Conservation (phyloP, 2,797 vertebrate species). For the Alouatta caraya region DNA sequence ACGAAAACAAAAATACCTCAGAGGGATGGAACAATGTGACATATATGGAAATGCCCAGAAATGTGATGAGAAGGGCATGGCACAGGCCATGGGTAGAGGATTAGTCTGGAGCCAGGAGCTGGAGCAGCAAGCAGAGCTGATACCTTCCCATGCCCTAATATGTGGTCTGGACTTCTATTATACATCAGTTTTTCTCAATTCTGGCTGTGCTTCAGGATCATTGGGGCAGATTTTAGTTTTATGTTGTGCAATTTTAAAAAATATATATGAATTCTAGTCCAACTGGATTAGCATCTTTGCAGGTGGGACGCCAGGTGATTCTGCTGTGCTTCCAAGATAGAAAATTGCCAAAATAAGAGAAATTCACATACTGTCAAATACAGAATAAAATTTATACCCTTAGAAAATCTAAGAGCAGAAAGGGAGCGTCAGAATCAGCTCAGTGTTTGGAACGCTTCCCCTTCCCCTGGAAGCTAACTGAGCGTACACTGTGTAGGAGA, state of each 20-base stretch:
- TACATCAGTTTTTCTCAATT: not conserved
- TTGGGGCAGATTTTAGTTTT: not conserved
- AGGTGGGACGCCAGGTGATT: not conserved
- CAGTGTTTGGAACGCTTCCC: fast-evolving
- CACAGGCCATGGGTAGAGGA: fast-evolving
- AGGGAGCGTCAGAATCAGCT: not conserved
- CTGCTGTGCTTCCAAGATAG: not conserved
- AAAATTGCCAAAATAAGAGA: not conserved
- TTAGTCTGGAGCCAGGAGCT: fast-evolving
- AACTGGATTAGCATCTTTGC: not conserved
- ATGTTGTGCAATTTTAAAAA: not conserved
- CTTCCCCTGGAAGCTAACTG: fast-evolving
- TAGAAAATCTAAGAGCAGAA: not conserved
- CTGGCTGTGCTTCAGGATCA: not conserved
- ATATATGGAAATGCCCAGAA: not conserved
- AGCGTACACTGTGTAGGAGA: not conserved
- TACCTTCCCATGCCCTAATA: fast-evolving
- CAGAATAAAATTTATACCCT: not conserved
- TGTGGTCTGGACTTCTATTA: not conserved
- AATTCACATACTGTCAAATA: not conserved
- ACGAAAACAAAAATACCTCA: too few relatives aligned
- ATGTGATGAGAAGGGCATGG: not conserved
- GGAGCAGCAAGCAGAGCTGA: fast-evolving
- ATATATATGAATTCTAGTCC: not conserved
- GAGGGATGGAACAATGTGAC: not conserved